Percentiles rank a stretch among this genome's conserved stretches.
Conservation (phyloP, 2,888 invertebrate genomes). For the Latrodectus elegans region DNA sequence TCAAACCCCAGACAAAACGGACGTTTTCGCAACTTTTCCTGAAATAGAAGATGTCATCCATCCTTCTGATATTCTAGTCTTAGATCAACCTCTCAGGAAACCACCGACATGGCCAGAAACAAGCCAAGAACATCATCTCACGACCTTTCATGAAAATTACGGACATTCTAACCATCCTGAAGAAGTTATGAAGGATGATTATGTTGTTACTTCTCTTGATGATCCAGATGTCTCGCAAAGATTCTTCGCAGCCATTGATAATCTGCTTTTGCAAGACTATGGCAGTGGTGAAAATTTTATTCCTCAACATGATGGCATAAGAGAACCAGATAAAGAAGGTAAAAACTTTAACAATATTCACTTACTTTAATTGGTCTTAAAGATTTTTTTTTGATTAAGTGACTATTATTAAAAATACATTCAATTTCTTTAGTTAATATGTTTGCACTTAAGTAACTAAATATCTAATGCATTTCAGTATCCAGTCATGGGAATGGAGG, state of each 20-base stretch:
- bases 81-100: constrained; percentile 68
- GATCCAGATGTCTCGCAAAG: constrained; percentile 65
- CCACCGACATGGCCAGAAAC: constrained; percentile 23
- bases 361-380: no score
- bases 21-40: constrained; percentile 47
- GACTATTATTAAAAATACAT: no score
- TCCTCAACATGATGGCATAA: not conserved
- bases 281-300: constrained; percentile 31
- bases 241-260: constrained; percentile 67
- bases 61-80: constrained; percentile 69
- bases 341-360: not conserved
- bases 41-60: constrained; percentile 70
- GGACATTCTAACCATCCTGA: constrained; percentile 24
- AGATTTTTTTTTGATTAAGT: no score
- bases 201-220: constrained; percentile 64
- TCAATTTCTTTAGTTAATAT: no score
- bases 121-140: not conserved
- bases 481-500: constrained; percentile 20
- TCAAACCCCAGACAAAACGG: not conserved
- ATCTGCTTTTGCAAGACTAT: constrained; percentile 61
- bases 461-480: not conserved
- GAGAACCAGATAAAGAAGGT: constrained; percentile 41
- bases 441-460: no score
- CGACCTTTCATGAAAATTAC: constrained; percentile 10
- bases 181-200: constrained; percentile 61